Evolutionary conservation across 2,113 vertebrate species (phyloP).

Genomic region (Amia ocellicauda): DNA sequence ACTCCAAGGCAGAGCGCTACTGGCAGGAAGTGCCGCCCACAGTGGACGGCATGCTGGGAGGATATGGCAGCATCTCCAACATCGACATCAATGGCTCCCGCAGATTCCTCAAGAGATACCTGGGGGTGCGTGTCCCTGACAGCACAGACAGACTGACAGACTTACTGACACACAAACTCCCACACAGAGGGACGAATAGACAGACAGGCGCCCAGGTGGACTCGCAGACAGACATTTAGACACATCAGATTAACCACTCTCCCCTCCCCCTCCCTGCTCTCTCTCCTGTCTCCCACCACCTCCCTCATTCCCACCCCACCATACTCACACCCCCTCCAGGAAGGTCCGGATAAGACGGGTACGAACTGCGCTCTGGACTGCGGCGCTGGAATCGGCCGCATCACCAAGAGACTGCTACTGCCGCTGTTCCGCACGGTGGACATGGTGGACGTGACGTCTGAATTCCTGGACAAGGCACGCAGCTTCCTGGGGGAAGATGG

Average conservation of each 20-base stretch:
- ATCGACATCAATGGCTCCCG: slow-evolving; percentile 90
- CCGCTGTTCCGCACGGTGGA: slow-evolving; percentile 86
- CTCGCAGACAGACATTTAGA: neutral
- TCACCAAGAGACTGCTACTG: slow-evolving; percentile 88
- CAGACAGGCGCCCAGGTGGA: neutral
- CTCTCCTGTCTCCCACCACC: neutral
- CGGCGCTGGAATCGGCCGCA: slow-evolving; percentile 87
- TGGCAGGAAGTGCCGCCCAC: slow-evolving; percentile 86
- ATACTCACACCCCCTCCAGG: no score
- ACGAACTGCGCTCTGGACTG: slow-evolving; percentile 84
- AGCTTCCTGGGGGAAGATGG: slow-evolving; percentile 84
- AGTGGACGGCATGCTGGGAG: slow-evolving; percentile 93
- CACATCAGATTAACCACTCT: neutral
- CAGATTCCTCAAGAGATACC: slow-evolving; percentile 84
- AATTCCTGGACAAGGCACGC: slow-evolving; percentile 86
- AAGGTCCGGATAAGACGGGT: slow-evolving; percentile 75
- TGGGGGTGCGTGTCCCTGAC: slow-evolving; percentile 71
- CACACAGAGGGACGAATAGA: no score
- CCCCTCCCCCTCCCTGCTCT: neutral
- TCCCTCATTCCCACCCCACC: no score
- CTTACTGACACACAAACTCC: no score
- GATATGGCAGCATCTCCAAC: slow-evolving; percentile 91
- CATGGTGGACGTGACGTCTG: slow-evolving; percentile 90
- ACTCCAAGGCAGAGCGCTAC: slow-evolving; percentile 88
- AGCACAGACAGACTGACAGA: neutral